Evolutionary conservation across 2,113 vertebrate species (phyloP).

Genomic region (Coptodon rendalli): DNA sequence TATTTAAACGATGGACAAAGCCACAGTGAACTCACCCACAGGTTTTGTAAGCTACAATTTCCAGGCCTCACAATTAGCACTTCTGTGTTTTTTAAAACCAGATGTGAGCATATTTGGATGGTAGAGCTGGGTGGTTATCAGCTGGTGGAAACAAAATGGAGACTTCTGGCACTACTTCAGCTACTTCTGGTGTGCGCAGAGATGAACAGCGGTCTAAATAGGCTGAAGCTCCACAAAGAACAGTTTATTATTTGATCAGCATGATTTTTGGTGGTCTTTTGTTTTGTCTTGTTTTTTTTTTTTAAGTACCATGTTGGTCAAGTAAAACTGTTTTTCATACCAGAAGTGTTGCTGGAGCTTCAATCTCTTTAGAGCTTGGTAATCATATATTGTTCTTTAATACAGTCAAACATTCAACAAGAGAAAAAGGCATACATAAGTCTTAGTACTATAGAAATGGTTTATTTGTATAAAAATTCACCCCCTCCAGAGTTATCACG

Average conservation of each 20-base stretch:
- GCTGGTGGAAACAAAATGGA: neutral
- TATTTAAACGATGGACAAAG: neutral
- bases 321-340: neutral
- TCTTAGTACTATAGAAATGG: neutral
- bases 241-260: neutral
- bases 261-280: neutral
- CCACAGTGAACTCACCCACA: neutral
- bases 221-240: neutral
- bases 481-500: neutral
- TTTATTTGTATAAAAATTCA: neutral
- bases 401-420: neutral
- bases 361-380: neutral
- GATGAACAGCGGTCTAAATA: neutral
- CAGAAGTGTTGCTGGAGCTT: neutral
- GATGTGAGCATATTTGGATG: neutral
- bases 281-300: neutral
- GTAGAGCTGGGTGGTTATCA: neutral
- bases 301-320: neutral
- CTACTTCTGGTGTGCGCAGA: neutral
- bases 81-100: neutral
- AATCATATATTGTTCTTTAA: neutral
- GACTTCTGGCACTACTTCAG: neutral
- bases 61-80: neutral
- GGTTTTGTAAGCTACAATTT: neutral
- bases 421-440: neutral